Conservation (phyloP, 2,888 invertebrate genomes). For the Brachynemurus nebulosus region DNA sequence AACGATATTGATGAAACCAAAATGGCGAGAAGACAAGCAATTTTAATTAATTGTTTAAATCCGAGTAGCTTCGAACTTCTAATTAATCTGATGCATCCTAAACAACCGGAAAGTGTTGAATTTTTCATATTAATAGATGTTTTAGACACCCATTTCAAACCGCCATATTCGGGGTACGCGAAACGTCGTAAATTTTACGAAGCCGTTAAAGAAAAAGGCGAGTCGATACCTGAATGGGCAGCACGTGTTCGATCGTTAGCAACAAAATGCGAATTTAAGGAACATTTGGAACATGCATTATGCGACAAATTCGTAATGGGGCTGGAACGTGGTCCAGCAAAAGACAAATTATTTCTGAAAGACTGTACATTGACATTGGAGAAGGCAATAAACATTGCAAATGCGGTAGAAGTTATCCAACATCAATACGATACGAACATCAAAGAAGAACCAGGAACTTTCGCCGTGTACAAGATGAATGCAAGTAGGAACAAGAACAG, state of each 20-base stretch:
- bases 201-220: not conserved
- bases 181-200: conserved; percentile 1
- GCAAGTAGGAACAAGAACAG: not conserved
- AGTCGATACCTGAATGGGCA: not conserved
- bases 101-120: not conserved
- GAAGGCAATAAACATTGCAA: not conserved
- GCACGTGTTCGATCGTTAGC: not conserved
- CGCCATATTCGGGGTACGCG: not conserved
- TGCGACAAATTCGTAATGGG: not conserved
- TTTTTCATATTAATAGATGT: not conserved
- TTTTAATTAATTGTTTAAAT: not conserved
- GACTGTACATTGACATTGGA: not conserved
- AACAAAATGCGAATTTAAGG: not conserved
- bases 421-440: not conserved
- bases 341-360: not conserved
- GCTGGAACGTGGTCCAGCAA: not conserved
- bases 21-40: not conserved
- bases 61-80: not conserved
- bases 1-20: not conserved
- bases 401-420: not conserved
- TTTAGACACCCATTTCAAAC: not conserved
- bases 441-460: not conserved
- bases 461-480: not conserved
- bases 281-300: not conserved
- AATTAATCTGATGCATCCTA: not conserved